phyloP scores from a whole-genome alignment of 2,888 invertebrate species.

The Minunthozetes semirufus region DNA sequence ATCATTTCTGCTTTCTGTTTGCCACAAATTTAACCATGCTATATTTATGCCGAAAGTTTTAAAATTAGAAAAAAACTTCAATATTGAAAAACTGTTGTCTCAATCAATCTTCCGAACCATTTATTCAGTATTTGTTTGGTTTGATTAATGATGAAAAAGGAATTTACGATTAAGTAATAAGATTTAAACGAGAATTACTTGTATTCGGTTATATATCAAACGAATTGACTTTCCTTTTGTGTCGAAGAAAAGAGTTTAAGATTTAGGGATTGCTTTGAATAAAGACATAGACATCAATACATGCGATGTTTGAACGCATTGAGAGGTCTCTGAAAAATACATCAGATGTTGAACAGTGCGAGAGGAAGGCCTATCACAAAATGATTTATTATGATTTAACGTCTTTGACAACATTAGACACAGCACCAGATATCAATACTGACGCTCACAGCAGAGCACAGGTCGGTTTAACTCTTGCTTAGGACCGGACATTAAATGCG shows the following conservation, averaged over 20 bases:
- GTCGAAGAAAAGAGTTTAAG: not conserved
- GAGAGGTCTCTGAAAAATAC: constrained; percentile 8
- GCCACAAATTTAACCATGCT: too few species aligned
- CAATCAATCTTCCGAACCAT: too few species aligned
- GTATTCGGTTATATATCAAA: not conserved
- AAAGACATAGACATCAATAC: not conserved
- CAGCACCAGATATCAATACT: not conserved
- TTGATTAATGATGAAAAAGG: not conserved
- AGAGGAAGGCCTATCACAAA: constrained; percentile 17
- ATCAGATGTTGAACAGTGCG: constrained; percentile 16
- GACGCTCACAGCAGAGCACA: not conserved
- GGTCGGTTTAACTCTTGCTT: too few species aligned
- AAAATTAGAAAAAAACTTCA: too few species aligned
- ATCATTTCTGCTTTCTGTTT: too few species aligned
- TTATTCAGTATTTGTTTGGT: not conserved
- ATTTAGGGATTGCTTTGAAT: not conserved
- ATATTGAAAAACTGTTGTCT: too few species aligned
- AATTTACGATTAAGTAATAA: not conserved
- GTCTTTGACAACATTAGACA: constrained; percentile 23
- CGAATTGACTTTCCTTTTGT: not conserved
- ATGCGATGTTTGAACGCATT: not conserved
- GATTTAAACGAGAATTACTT: not conserved
- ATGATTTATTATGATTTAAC: constrained; percentile 31
- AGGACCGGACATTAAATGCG: not conserved
- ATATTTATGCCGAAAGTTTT: too few species aligned